Conservation (phyloP, 2,113 vertebrate species). For the Anhinga anhinga region DNA sequence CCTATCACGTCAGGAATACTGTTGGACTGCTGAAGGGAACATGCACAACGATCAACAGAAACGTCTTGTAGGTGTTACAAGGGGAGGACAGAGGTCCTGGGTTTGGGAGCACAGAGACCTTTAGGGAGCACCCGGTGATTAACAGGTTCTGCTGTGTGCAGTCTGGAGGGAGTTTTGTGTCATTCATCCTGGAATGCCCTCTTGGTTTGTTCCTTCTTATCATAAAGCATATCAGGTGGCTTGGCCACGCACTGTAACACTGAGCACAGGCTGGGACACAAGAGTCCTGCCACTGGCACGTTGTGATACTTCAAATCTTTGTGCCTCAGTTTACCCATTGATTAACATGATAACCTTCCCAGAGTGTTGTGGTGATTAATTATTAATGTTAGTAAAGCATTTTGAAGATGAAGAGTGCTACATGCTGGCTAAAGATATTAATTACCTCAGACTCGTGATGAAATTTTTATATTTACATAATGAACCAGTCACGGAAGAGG, state of each 20-base stretch:
- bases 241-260: not conserved
- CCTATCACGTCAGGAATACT: not conserved
- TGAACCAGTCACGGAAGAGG: not conserved
- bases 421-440: constrained; percentile 6
- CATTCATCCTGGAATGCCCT: not conserved
- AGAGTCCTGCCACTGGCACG: not conserved
- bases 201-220: not conserved
- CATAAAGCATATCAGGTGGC: not conserved
- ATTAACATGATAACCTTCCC: constrained; percentile 10
- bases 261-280: not conserved
- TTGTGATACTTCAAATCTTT: not conserved
- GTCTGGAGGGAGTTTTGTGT: not conserved
- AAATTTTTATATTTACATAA: constrained; percentile 39
- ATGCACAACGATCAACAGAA: not conserved
- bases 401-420: constrained; percentile 44
- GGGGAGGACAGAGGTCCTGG: not conserved
- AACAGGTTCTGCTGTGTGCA: not conserved
- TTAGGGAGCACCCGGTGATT: not conserved
- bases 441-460: constrained; percentile 29
- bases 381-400: not conserved
- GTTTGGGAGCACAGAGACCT: not conserved
- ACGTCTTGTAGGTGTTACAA: fast-evolving
- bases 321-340: constrained; percentile 18
- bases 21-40: not conserved
- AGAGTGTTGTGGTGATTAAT: constrained; percentile 31